Evolutionary conservation across 2,797 vertebrate species (phyloP), one percentile per base, ranked within the genome.

Genomic region (Pteronotus mesoamericanus): DNA sequence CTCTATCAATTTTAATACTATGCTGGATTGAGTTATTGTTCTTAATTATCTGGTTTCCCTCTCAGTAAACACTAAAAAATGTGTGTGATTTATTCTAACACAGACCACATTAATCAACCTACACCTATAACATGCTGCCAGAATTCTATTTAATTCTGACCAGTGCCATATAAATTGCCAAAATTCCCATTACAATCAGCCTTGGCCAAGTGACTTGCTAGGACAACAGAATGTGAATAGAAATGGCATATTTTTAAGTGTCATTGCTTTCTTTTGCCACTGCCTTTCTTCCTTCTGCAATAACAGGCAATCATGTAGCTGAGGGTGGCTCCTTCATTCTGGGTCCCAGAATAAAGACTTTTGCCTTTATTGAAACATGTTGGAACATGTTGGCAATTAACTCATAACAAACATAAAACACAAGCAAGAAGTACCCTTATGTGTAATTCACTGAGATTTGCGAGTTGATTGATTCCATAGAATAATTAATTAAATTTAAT

Each of bases 61-160:
- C 7, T 42, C 12, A 74, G 42, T 26, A 21, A 51, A 6, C 22
- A 44, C 5, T 83, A 42, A 59, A n/a, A 51, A 8, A 1, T 18
- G 0, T 59, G 1, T 16, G 5, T 6, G 21, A 1, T 72, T 29
- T n/a, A 68, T n/a, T 32, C 26, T 26, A 64, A 11, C 42, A 1
- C 11, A 68, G 3, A 24, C 15, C 22, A 22, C 1, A 6, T 22
- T 34, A 59, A 80, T 42, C 48, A 74, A 32, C 2, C 10, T 53
- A 4, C 0, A 32, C 10, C 32, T 64, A 2, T 16, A 94, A 53
- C 2, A 6, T 34, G 32, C 51, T n/a, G 5, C 21, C 15, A 68
- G 29, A 22, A 66, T 24, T 64, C 37, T 3, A 61, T 15, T 32
- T 61, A 14, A 24, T 5, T 11, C 42, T 72, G 32, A 83, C 14